Evolutionary conservation across 2,888 invertebrate species (phyloP), one percentile per base, ranked within the genome.

Genomic region (Emmelina monodactyla): DNA sequence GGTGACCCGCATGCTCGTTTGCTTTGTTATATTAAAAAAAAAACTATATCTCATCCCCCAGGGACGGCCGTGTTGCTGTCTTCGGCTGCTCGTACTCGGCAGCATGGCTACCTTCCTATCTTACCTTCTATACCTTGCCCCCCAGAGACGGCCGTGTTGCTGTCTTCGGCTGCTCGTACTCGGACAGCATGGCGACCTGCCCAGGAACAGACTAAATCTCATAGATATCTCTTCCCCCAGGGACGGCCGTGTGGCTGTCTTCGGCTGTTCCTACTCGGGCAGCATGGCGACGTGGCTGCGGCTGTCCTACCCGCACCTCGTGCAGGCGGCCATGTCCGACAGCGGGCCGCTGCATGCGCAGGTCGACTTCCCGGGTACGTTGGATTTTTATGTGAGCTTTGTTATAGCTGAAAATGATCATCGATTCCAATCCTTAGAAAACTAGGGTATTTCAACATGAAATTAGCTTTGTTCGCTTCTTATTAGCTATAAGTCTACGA

Each of bases 81-180:
- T 78, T 85, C 16, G 86, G 86, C 0, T 85, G 84, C 22, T 84
- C 85, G 0, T 85, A 85, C 53, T 78, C 84, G n/a, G n/a, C n/a
- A n/a, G n/a, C n/a, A n/a, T n/a, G n/a, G n/a, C n/a, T n/a, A n/a
- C n/a, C n/a, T n/a, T n/a, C n/a, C n/a, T n/a, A n/a, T n/a, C n/a
- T n/a, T n/a, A n/a, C n/a, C n/a, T n/a, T n/a, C n/a, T n/a, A n/a
- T n/a, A n/a, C n/a, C n/a, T n/a, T n/a, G n/a, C n/a, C n/a, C n/a
- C n/a, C 19, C 19, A 76, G 75, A 16, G 34, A 51, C 3, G 69
- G 55, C 0, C 60, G 53, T 13, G 82, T 83, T 6, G 66, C 80
- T 1, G 68, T 85, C 9, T 78, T 85, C 16, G 86, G 86, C 0
- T 85, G 84, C 22, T 84, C 85, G 0, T 85, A 85, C 53, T 78